Evolutionary conservation across 2,888 invertebrate genomes (phyloP), one percentile per base, ranked within the genome.

Genomic region (Nomada lathburiana): DNA sequence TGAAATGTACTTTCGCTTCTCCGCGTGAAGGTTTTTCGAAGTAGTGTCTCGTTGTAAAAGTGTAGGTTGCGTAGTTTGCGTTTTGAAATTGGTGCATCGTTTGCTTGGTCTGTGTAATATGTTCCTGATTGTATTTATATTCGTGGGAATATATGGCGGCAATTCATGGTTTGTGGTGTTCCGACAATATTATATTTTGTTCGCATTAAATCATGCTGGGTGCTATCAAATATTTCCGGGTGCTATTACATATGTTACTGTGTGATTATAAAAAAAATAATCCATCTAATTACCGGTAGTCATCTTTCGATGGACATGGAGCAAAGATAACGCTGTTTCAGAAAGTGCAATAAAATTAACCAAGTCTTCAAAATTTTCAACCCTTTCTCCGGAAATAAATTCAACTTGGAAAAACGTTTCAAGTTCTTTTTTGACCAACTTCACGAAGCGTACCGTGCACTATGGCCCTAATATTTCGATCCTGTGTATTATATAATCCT

Each of bases 381-480:
- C 16, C 16, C 26, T 47, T 42, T 52, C 42, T 16, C 10, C 10
- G 42, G 11, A 42, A 52, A 13, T 62, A 62, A 55, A 29, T 70
- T 67, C 13, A 23, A 68, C 67, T 74, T 60, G 36, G 59, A 50
- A 59, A 74, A 59, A 50, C 57, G 36, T 67, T 59, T 59, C 29
- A 65, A 67, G 47, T n/a, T n/a, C 57, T 60, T 23, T 60, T 36
- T 36, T 5, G 5, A 7, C 50, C 59, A 60, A 16, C 20, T 70
- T 55, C 10, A 23, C 53, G 18, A 55, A 68, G 2, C 5, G 11
- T 29, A 29, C 36, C 53, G 16, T 1, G 11, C 29, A 16, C 29
- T 29, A 29, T 52, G 20, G 2, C 16, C 13, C 4, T 10, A 42
- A 44, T 26, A 55, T 68, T 70, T 60, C 36, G 13, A 60, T 50